Evolutionary conservation across 1,140 invertebrate species (phyloP), one percentile per base, ranked within the genome.

Genomic region (Calycopis cecrops): DNA sequence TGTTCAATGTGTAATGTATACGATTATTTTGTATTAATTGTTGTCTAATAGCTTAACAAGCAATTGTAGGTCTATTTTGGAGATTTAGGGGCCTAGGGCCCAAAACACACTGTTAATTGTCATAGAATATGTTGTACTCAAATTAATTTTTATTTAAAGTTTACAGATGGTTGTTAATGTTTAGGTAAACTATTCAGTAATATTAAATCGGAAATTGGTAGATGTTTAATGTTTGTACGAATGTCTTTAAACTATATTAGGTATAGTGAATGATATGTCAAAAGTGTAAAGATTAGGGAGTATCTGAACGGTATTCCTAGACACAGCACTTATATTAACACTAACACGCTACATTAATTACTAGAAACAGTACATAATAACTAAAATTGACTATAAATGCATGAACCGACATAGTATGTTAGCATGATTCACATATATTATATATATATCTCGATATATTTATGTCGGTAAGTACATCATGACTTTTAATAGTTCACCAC

Each of bases 131-230:
- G 71, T 70, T 70, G 65, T 71, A 65, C 59, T 61, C 60, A 67
- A 64, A 64, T 65, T 62, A 65, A 66, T 69, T 67, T 66, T 69
- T 44, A 44, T 79, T 85, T 81, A 61, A 83, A 79, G 69, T 81
- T 85, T 77, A 75, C 83, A 86, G 80, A 80, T 79, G 76, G 78
- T 86, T 84, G 75, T 83, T 81, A 72, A 80, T 84, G 73, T 79
- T 80, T 84, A 80, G 79, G 80, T 86, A 83, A 84, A 66, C 73
- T 69, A 73, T 74, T 75, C 67, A 81, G 69, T 82, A 44, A 73
- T 69, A 76, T 71, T 78, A 77, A 65, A 63, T 63, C 65, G 62
- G 58, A 67, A 65, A 69, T 56, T 60, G 47, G 68, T 75, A 79
- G 73, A 56, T 56, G 57, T 54, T 63, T 64, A 55, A 57, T 65